A percentile compares a stretch with the other conserved stretches of the same genome.
phyloP scores from a whole-genome alignment of 2,113 vertebrate species.

The Elephas maximus region DNA sequence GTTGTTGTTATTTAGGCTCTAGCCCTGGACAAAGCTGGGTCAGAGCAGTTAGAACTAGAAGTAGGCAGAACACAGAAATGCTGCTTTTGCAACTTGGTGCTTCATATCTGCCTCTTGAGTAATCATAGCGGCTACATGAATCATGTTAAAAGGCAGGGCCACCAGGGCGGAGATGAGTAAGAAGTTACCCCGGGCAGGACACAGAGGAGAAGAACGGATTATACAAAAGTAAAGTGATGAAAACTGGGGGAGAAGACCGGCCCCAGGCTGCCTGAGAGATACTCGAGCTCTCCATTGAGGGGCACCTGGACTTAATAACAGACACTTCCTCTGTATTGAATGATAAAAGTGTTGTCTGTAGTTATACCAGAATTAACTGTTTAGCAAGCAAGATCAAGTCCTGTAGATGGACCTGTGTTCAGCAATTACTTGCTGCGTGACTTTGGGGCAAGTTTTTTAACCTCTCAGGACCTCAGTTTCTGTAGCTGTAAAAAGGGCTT shows the following conservation, averaged over 20 bases:
- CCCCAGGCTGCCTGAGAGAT: not conserved
- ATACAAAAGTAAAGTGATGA: not conserved
- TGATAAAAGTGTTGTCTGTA: not conserved
- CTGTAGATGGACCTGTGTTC: not conserved
- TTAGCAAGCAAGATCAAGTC: not conserved
- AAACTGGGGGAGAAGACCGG: not conserved
- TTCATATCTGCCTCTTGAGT: not conserved
- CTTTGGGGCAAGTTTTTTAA: not conserved
- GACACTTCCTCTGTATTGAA: not conserved
- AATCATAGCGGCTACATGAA: no score
- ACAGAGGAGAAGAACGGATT: not conserved
- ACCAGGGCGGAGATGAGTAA: not conserved
- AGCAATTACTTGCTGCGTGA: not conserved
- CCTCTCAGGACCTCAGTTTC: not conserved
- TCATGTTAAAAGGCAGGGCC: not conserved
- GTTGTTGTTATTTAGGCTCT: not conserved
- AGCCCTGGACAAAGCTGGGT: not conserved
- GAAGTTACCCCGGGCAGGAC: not conserved
- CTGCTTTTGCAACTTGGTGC: not conserved
- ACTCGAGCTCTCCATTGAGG: not conserved
- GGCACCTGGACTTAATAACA: not conserved
- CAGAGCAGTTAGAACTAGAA: not conserved
- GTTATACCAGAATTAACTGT: not conserved
- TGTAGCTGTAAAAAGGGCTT: not conserved
- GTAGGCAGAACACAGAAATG: accelerated